phyloP scores from a whole-genome alignment of 2,113 vertebrate species.

The Hyperoodon ampullatus region DNA sequence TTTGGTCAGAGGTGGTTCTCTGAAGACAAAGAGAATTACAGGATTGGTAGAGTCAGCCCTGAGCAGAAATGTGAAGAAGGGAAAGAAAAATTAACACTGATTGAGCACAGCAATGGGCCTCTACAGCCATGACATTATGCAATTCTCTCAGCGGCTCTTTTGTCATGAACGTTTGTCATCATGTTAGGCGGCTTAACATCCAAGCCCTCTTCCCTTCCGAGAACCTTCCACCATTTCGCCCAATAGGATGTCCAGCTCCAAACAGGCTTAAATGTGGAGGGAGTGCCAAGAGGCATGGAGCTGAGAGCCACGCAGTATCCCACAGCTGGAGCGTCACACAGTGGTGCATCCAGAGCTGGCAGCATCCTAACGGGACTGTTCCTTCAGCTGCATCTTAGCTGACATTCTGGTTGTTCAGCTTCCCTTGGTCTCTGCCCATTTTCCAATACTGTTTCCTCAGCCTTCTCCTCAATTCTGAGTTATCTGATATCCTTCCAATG shows the following conservation, averaged over 20 bases:
- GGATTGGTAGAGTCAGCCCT: background rate
- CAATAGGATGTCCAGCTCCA: background rate
- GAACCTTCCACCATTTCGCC: background rate
- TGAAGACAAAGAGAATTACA: background rate
- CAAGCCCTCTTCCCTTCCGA: background rate
- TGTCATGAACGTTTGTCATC: background rate
- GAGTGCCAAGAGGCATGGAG: background rate
- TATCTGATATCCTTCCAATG: background rate
- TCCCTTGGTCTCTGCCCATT: background rate
- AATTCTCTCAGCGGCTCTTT: background rate
- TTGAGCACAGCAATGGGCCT: background rate
- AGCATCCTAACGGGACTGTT: background rate
- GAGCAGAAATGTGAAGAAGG: background rate
- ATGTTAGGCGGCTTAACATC: background rate
- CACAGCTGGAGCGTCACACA: background rate
- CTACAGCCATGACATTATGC: background rate
- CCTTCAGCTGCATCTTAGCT: background rate
- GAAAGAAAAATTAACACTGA: background rate
- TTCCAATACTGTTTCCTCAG: background rate
- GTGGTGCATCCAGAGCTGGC: background rate
- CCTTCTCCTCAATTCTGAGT: background rate
- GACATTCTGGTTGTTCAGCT: background rate
- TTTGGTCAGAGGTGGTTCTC: background rate
- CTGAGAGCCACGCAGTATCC: background rate
- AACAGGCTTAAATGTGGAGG: background rate